These are phyloP conservation scores for Embiotoca jacksoni DNA, from an alignment of 2,113 vertebrate genomes.

Conservation along the genomic window DNA sequence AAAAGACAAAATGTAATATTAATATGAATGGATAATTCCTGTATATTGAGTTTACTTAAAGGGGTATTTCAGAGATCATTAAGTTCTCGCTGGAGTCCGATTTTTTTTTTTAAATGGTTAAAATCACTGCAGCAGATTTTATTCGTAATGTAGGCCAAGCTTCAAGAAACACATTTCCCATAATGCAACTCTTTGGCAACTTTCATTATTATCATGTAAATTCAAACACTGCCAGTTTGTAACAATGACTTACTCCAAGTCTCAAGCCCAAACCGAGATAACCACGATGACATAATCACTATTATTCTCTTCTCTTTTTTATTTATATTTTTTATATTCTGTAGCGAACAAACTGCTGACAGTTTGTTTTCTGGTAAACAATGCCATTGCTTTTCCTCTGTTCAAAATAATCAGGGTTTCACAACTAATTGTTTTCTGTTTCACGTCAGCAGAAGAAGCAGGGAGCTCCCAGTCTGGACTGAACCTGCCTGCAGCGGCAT, in stretches of 20 bases:
- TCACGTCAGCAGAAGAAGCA: conserved; percentile 61
- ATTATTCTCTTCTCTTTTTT: too few relatives aligned
- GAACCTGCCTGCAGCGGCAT: conserved; percentile 22
- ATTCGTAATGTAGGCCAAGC: neutral
- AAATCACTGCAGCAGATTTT: neutral
- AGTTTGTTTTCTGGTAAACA: too few relatives aligned
- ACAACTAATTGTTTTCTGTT: conserved; percentile 16
- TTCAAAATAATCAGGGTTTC: conserved; percentile 8
- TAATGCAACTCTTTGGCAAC: too few relatives aligned
- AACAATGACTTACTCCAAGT: too few relatives aligned
- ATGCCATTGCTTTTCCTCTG: neutral
- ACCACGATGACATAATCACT: too few relatives aligned
- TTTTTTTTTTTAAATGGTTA: neutral
- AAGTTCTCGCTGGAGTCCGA: neutral
- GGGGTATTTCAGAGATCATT: neutral
- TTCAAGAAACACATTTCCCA: too few relatives aligned
- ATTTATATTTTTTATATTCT: too few relatives aligned
- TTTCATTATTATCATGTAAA: too few relatives aligned
- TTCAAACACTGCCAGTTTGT: neutral
- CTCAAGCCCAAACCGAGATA: too few relatives aligned
- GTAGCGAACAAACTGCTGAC: too few relatives aligned
- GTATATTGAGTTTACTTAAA: neutral
- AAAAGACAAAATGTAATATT: neutral
- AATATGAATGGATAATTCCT: neutral
- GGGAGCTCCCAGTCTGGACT: conserved; percentile 9